Evolutionary conservation across 2,113 vertebrate genomes (phyloP).

Genomic region (Origma solitaria): DNA sequence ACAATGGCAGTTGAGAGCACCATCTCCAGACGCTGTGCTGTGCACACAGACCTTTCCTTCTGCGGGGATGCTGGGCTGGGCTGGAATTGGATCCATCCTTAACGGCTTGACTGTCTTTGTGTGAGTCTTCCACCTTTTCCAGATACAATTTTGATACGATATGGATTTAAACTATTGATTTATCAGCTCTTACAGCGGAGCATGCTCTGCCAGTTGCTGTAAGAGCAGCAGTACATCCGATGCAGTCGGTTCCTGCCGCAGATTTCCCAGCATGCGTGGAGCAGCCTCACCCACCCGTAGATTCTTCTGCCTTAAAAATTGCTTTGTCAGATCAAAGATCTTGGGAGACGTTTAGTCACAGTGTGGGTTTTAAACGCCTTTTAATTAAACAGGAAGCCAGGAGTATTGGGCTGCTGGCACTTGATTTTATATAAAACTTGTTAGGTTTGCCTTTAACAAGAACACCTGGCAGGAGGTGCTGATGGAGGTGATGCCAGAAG

Average conservation of each 20-base stretch:
- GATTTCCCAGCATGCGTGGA: constrained; percentile 31
- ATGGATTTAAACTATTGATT: neutral
- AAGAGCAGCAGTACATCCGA: neutral
- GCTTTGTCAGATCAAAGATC: neutral
- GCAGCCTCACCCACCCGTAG: neutral
- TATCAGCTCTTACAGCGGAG: rapidly evolving
- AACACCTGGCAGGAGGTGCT: neutral
- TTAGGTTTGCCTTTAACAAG: neutral
- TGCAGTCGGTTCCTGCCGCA: neutral
- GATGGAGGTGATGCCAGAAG: neutral
- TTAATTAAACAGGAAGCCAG: neutral
- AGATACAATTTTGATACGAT: rapidly evolving
- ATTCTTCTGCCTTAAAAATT: neutral
- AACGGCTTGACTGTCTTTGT: neutral
- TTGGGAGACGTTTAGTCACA: rapidly evolving
- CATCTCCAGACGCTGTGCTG: rapidly evolving
- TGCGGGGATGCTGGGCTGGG: neutral
- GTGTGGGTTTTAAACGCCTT: neutral
- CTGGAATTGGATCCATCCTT: neutral
- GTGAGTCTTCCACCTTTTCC: neutral
- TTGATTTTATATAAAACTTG: neutral
- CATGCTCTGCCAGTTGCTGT: neutral
- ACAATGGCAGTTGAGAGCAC: neutral
- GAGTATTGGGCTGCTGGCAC: neutral
- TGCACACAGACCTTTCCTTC: neutral